Percentiles rank a stretch among this genome's conserved stretches.
Conservation (phyloP, 2,113 vertebrate species). For the Protobothrops mucrosquamatus region DNA sequence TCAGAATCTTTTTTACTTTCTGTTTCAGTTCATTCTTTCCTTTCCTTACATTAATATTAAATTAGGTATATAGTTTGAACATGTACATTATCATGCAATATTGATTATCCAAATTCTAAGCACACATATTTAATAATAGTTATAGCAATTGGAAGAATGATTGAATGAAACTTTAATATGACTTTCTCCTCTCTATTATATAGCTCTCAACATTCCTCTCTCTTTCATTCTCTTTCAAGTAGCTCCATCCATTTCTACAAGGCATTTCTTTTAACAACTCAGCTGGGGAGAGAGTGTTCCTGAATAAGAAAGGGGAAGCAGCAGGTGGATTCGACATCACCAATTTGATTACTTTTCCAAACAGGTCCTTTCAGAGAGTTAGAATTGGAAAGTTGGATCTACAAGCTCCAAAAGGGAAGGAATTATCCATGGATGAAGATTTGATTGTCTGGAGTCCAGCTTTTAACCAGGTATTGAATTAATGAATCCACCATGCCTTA, state of each 20-base stretch:
- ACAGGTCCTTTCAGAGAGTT: neutral
- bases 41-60: neutral
- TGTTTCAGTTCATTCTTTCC: neutral
- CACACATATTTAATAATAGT: neutral
- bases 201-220: rapidly evolving
- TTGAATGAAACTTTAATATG: rapidly evolving
- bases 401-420: neutral
- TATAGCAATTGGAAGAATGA: neutral
- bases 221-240: neutral
- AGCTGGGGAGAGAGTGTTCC: neutral
- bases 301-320: neutral
- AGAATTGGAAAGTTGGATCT: neutral
- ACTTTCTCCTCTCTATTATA: neutral
- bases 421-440: neutral
- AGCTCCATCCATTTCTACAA: neutral
- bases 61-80: neutral
- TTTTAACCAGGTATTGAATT: neutral
- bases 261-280: neutral
- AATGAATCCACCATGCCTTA: neutral
- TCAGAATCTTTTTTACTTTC: neutral
- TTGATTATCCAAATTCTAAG: neutral
- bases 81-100: neutral
- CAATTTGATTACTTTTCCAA: neutral
- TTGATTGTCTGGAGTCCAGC: neutral
- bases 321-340: neutral